Conservation (phyloP, 2,797 vertebrate genomes). For the Oryzias sinensis region DNA sequence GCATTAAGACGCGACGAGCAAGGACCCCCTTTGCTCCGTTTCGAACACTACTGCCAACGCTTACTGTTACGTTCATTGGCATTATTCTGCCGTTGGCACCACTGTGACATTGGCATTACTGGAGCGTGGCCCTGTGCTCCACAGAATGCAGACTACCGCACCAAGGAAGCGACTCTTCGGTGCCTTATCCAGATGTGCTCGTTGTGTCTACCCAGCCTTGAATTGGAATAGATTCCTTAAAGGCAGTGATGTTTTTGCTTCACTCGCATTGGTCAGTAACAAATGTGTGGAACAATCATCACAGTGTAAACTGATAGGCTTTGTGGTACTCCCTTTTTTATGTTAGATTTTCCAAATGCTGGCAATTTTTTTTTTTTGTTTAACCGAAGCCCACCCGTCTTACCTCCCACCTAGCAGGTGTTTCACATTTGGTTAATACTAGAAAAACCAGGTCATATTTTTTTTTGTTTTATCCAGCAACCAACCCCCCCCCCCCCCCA, state of each 20-base stretch:
- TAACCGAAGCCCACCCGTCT: constrained; percentile 12
- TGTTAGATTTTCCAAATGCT: constrained; percentile 43
- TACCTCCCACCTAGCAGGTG: constrained; percentile 37
- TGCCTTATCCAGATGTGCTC: constrained; percentile 42
- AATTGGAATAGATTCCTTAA: constrained; percentile 41
- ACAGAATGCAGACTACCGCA: constrained; percentile 26
- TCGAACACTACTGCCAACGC: constrained; percentile 67
- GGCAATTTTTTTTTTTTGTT: constrained; percentile 27
- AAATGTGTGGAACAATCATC: constrained; percentile 44
- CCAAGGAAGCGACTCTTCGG: constrained; percentile 31
- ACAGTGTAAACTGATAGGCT: constrained; percentile 28
- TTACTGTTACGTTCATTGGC: constrained; percentile 65
- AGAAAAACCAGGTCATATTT: constrained; percentile 47
- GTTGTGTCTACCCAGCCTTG: constrained; percentile 38
- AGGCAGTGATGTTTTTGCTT: constrained; percentile 34
- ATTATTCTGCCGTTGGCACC: constrained; percentile 59
- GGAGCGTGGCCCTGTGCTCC: constrained; percentile 29
- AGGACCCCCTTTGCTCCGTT: constrained; percentile 34
- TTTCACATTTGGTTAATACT: constrained; percentile 54
- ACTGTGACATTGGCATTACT: constrained; percentile 71
- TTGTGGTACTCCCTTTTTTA: constrained; percentile 52
- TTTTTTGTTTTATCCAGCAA: constrained; percentile 19
- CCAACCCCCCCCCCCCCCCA: constrained; percentile 61
- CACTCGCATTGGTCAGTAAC: constrained; percentile 45
- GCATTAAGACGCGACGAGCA: constrained; percentile 70